Base-by-base conservation (phyloP, 1,140 invertebrate species). In the Manduca sexta region DNA sequence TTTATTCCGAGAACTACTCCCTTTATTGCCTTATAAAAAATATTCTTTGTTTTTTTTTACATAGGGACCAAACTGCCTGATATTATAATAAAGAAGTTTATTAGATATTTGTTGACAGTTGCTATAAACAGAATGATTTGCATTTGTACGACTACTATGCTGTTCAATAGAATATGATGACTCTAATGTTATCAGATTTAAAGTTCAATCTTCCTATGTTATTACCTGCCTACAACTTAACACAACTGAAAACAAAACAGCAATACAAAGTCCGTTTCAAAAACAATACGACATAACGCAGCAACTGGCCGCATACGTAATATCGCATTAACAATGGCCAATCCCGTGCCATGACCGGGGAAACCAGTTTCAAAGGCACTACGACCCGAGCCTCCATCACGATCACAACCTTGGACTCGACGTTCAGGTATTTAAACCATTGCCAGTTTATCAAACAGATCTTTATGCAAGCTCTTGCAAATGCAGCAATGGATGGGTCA, bases 351-450 rank as follows among this genome's bases (percentile, higher is more conserved):
- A n/a, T 61, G 56, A 54, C 59, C 52, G 44, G 52, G 33, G 37
- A 46, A 65, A 59, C 63, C 57, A 55, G 61, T 66, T 53, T 40
- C 45, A 43, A 52, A 52, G 43, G 48, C 48, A 15, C 45, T 45
- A 39, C 40, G 44, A 46, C 56, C 49, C 37, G 40, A 42, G 33
- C 49, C 31, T 37, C 17, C 41, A 21, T 42, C 26, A 35, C 17
- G 17, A 30, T 30, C 41, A 30, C 49, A 48, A 57, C 54, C 54
- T 61, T 61, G 57, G 45, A 17, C 18, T 8, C 21, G 33, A 41
- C 10, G 21, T 7, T 38, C 41, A 52, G 7, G 16, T n/a, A 47
- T 37, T 17, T 4, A 14, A 21, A 42, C 14, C 43, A 46, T 35
- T 44, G 42, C 47, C 16, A 29, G 35, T 13, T 49, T 34, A 35